Evolutionary conservation across 2,888 invertebrate genomes (phyloP).

Genomic region (Lasioglossum malachurum): DNA sequence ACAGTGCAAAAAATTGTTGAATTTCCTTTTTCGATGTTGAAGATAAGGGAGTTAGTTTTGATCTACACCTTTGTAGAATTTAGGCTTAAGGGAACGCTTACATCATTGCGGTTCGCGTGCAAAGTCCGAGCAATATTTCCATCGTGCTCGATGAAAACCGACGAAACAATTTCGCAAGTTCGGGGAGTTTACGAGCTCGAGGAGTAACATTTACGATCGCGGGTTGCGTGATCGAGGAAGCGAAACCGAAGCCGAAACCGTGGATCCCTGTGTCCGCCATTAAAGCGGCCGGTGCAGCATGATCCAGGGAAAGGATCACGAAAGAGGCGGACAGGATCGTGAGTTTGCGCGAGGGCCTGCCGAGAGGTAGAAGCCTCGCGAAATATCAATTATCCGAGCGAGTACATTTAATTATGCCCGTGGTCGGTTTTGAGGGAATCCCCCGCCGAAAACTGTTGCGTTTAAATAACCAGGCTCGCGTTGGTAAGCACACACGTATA

Average conservation of each 20-base stretch:
- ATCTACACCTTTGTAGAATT: too few relatives aligned
- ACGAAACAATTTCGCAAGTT: background rate
- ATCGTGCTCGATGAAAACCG: background rate
- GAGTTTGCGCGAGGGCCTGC: background rate
- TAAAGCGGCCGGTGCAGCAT: background rate
- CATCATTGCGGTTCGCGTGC: background rate
- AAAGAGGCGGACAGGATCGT: constrained; percentile 16
- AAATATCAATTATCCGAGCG: constrained; percentile 66
- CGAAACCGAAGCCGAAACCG: background rate
- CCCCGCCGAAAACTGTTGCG: constrained; percentile 45
- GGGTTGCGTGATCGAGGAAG: constrained; percentile 5
- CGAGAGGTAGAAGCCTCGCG: constrained; percentile 33
- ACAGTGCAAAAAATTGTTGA: too few relatives aligned
- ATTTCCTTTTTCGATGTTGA: too few relatives aligned
- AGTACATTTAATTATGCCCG: constrained; percentile 63
- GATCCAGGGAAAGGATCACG: background rate
- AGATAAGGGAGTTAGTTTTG: too few relatives aligned
- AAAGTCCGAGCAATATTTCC: background rate
- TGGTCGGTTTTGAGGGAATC: constrained; percentile 30
- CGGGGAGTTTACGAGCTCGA: background rate
- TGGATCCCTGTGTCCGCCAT: background rate
- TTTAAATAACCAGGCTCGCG: constrained; percentile 63
- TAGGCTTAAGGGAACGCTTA: too few relatives aligned
- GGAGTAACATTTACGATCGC: background rate
- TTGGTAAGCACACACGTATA: background rate